Base-by-base conservation (phyloP, 2,797 vertebrate genomes). In the Falco berigora region DNA sequence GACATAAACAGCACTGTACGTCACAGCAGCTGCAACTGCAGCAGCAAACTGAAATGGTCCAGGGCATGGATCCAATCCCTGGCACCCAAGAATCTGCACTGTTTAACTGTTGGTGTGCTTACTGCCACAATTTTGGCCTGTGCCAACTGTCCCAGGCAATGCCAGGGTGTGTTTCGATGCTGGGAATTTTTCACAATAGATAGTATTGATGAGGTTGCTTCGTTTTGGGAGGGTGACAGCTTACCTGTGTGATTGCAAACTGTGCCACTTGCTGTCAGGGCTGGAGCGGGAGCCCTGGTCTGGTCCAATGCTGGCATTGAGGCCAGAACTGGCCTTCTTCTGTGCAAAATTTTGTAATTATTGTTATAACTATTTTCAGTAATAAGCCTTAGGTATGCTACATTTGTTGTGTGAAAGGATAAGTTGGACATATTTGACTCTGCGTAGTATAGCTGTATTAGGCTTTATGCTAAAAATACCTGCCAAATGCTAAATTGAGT, bases 401-500 rank as follows among this genome's bases (percentile, higher is more conserved):
- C 36, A 8, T 44, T 44, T 44, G 42, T 17, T 44, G 42, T 44
- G 4, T 44, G 19, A 67, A 90, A 76, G 12, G 61, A 5, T 44
- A 86, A 82, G 32, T 56, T 30, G 44, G 18, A 34, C 63, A 46
- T 36, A 34, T 19, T 53, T 32, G 30, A 32, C 23, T 5, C 32
- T 62, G 6, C 5, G 10, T 8, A 44, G 11, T 61, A 42, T 47
- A 18, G 32, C n/a, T 71, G 17, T 14, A 21, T 64, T 38, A 42
- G 4, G 6, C 78, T 90, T 82, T 62, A 73, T 61, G 47, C 22
- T 79, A 89, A 94, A 93, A 94, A 76, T 49, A 69, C 5, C 40
- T 67, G 5, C 52, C 32, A 92, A 79, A 76, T 44, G 36, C 38
- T 94, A 91, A 94, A 55, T 56, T 1, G 2, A 73, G 47, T 44